phyloP scores from a whole-genome alignment of 2,888 invertebrate species.

The Cantharis flavilabris region DNA sequence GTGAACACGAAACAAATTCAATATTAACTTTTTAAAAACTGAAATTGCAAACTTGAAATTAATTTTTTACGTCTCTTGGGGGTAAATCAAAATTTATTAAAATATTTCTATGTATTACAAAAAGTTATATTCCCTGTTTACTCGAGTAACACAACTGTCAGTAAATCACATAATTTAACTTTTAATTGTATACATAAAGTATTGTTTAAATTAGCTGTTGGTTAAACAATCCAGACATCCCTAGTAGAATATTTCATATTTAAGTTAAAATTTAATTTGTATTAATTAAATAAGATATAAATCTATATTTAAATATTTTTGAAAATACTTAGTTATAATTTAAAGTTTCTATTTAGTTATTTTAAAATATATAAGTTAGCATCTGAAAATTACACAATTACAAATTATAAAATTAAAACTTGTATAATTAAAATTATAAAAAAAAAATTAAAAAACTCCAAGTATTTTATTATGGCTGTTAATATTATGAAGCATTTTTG shows the following conservation, averaged over 20 bases:
- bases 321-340: too few relatives aligned
- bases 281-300: too few relatives aligned
- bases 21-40: background rate
- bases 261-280: background rate
- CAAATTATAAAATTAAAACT: too few relatives aligned
- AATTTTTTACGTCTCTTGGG: background rate
- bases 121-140: background rate
- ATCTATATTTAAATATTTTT: too few relatives aligned
- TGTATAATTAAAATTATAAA: too few relatives aligned
- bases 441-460: too few relatives aligned
- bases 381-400: too few relatives aligned
- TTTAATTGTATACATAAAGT: background rate
- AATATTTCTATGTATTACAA: background rate
- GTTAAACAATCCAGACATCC: background rate
- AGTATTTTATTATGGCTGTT: too few relatives aligned
- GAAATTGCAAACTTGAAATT: background rate
- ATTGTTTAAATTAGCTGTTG: background rate
- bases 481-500: too few relatives aligned
- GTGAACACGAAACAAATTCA: background rate
- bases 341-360: too few relatives aligned
- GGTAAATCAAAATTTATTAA: background rate
- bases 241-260: background rate
- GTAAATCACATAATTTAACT: background rate
- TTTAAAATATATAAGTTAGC: too few relatives aligned
- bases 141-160: background rate